Percentiles rank a stretch among this genome's conserved stretches.
phyloP scores from a whole-genome alignment of 92 coral and sea anemone species.

The Porites rus region DNA sequence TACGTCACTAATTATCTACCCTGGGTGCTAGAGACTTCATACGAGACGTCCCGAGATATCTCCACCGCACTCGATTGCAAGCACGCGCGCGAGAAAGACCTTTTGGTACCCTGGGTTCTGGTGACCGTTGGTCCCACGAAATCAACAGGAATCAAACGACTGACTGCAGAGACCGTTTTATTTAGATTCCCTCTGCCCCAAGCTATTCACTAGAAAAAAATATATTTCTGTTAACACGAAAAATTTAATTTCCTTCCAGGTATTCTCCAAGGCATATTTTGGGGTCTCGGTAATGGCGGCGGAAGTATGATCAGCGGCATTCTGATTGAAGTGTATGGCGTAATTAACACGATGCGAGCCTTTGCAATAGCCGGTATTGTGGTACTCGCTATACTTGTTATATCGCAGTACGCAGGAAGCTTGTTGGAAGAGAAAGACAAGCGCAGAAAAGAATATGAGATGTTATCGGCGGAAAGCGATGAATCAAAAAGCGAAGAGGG shows the following conservation, averaged over 20 bases:
- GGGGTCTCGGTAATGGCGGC: conserved; percentile 96
- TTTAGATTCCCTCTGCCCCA: no score
- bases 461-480: conserved; percentile 20
- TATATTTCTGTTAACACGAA: neutral
- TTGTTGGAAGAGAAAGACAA: conserved; percentile 4
- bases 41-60: no score
- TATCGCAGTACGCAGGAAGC: conserved; percentile 42
- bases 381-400: conserved; percentile 52
- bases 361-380: conserved; percentile 73
- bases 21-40: no score
- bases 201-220: no score
- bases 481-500: conserved; percentile 7
- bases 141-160: no score
- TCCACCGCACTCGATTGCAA: no score
- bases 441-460: conserved; percentile 1
- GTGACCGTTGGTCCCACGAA: no score
- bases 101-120: no score
- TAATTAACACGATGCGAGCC: conserved; percentile 67
- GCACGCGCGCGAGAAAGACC: no score
- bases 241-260: conserved; percentile 46
- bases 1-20: no score
- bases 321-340: conserved; percentile 70
- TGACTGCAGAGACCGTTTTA: no score
- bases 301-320: conserved; percentile 87
- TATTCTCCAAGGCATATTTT: conserved; percentile 89